Percentiles rank a stretch among this genome's conserved stretches.
Conservation (phyloP, 2,113 vertebrate genomes). For the Albula goreensis region DNA sequence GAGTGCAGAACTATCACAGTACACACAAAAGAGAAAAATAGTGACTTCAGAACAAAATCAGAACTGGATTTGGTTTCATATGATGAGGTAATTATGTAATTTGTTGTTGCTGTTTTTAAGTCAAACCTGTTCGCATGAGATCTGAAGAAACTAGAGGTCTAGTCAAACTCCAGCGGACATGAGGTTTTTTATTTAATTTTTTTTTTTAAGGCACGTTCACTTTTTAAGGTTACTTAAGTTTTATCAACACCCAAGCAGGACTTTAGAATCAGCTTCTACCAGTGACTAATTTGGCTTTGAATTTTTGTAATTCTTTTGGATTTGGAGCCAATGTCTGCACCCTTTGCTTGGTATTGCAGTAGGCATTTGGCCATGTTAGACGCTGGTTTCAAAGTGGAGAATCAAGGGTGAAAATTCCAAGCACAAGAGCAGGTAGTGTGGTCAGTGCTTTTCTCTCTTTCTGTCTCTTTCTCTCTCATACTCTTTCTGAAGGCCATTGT, state of each 20-base stretch:
- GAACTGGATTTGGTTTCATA: background rate
- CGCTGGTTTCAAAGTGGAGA: slow-evolving; percentile 32
- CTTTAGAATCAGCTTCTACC: background rate
- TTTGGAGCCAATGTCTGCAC: background rate
- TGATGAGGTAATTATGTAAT: background rate
- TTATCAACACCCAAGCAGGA: background rate
- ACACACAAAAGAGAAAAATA: background rate
- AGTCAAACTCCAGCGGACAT: background rate
- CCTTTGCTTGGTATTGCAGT: background rate
- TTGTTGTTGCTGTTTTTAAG: background rate
- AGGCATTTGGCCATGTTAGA: background rate
- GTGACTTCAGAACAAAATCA: background rate
- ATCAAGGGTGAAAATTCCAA: slow-evolving; percentile 57
- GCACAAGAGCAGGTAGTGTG: slow-evolving; percentile 63
- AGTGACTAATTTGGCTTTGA: background rate
- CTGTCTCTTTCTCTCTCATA: slow-evolving; percentile 20
- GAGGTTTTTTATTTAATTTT: background rate
- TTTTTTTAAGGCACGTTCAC: background rate
- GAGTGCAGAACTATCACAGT: background rate
- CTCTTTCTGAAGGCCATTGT: slow-evolving; percentile 41
- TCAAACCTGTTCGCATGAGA: background rate
- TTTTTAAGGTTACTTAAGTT: too few relatives aligned
- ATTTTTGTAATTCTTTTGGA: background rate
- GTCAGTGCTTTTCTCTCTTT: slow-evolving; percentile 47
- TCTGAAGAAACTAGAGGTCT: background rate